phyloP scores from a whole-genome alignment of 2,888 invertebrate species.

The Coelinius sp. region DNA sequence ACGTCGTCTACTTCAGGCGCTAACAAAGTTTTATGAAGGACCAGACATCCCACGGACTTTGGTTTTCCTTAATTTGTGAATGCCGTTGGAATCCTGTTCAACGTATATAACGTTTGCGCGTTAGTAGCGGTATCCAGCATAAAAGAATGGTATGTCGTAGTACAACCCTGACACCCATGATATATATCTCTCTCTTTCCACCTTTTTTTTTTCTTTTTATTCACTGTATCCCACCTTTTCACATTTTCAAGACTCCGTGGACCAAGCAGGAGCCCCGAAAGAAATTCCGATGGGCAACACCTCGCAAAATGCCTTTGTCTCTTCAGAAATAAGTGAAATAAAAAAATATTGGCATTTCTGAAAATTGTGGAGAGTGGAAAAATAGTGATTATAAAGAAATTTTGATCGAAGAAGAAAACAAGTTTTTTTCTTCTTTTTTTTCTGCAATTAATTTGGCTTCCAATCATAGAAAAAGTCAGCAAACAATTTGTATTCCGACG shows the following conservation, averaged over 20 bases:
- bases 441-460: no score
- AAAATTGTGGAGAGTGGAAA: not conserved
- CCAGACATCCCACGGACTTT: slow-evolving; percentile 58
- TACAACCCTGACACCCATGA: slow-evolving; percentile 60
- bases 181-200: slow-evolving; percentile 59
- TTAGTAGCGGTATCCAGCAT: slow-evolving; percentile 52
- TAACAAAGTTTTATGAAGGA: slow-evolving; percentile 70
- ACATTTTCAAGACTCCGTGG: not conserved
- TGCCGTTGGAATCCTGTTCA: slow-evolving; percentile 46
- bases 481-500: no score
- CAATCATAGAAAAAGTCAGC: no score
- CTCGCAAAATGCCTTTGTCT: slow-evolving; percentile 23
- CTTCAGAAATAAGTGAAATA: not conserved
- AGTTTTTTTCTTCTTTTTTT: not conserved
- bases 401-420: not conserved
- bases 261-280: slow-evolving; percentile 3
- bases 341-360: not conserved
- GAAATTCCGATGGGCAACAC: slow-evolving; percentile 14
- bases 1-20: slow-evolving; percentile 47
- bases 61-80: slow-evolving; percentile 69
- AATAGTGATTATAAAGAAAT: not conserved
- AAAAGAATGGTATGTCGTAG: slow-evolving; percentile 65
- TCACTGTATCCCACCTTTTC: slow-evolving; percentile 6
- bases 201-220: slow-evolving; percentile 15
- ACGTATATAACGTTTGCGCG: slow-evolving; percentile 36